These are phyloP conservation scores for Lindbergichthys nudifrons DNA, from an alignment of 2,797 vertebrate genomes.

Conservation along the genomic window DNA sequence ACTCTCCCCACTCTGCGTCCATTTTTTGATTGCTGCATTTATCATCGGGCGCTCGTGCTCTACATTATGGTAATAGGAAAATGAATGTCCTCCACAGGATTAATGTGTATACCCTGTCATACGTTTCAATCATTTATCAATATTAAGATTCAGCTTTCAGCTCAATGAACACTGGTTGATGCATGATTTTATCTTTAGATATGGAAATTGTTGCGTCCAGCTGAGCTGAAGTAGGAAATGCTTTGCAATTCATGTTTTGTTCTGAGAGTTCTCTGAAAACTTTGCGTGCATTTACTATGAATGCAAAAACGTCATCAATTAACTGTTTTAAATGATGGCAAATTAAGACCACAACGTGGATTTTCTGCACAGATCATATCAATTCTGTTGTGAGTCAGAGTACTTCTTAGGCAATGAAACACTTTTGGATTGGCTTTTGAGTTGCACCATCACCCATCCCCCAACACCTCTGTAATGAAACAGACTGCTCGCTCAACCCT, in stretches of 20 bases:
- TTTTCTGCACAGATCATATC: slow-evolving; percentile 45
- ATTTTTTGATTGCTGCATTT: slow-evolving; percentile 86
- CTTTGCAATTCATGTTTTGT: slow-evolving; percentile 40
- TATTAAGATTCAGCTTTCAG: slow-evolving; percentile 79
- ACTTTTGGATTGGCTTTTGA: slow-evolving; percentile 72
- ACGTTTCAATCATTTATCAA: slow-evolving; percentile 86
- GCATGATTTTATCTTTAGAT: slow-evolving; percentile 59
- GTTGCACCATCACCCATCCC: slow-evolving; percentile 61
- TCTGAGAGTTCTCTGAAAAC: slow-evolving; percentile 20
- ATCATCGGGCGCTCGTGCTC: slow-evolving; percentile 80
- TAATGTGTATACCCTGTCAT: slow-evolving; percentile 85
- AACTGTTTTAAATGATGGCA: slow-evolving; percentile 1
- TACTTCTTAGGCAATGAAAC: slow-evolving; percentile 60
- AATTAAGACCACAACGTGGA: neutral
- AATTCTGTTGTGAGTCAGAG: slow-evolving; percentile 36
- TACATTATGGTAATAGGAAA: slow-evolving; percentile 86
- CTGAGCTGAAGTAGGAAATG: slow-evolving; percentile 31
- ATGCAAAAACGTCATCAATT: neutral
- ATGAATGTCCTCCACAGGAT: slow-evolving; percentile 84
- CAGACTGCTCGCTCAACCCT: slow-evolving; percentile 68
- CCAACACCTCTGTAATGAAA: slow-evolving; percentile 74
- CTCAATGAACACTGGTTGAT: slow-evolving; percentile 60
- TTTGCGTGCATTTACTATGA: slow-evolving; percentile 20
- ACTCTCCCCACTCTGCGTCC: slow-evolving; percentile 79
- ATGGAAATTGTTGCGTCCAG: slow-evolving; percentile 59